Evolutionary conservation across 2,888 invertebrate species (phyloP), one percentile per base, ranked within the genome.

Genomic region (Apodemia duryi): DNA sequence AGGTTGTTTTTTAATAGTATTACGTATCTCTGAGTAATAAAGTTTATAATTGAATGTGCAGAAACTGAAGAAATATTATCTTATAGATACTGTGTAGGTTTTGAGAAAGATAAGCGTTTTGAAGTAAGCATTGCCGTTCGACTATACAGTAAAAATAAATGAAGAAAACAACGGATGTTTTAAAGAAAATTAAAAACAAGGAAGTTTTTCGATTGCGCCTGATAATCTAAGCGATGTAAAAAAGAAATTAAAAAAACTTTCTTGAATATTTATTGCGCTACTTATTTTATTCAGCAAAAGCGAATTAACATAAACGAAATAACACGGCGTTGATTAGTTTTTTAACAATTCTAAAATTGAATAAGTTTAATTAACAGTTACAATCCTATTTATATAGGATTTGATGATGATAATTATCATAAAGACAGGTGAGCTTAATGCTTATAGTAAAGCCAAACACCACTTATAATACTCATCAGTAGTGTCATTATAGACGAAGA

Each of bases 121-220:
- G 81, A 86, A 88, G 87, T 87, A 83, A 83, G 84, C 83, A 84
- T 86, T 88, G 84, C 83, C 84, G 86, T 85, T 84, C 80, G 86
- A 84, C 85, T 86, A 46, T 46, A 13, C 46, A 87, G 86, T 87
- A 79, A 87, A 89, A 88, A 84, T 90, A 90, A 88, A 83, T 83
- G 80, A 81, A 80, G 85, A 86, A 88, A 85, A 65, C 67, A 85
- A 82, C 83, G 82, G 80, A 87, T 88, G 88, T 91, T 88, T 88
- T 90, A 87, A 91, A 91, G 88, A 90, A 91, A 91, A 91, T 91
- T 90, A 89, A 91, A 91, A 89, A 90, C 86, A 87, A 82, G 88
- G 85, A 91, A 91, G 88, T 89, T 89, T 43, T 82, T 79, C 86
- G 85, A 90, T 90, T 84, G 88, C 82, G 86, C 85, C 85, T 79